A percentile compares a stretch with the other conserved stretches of the same genome.
These are phyloP conservation scores for Drosophila differens DNA, from an alignment of 2,888 invertebrate genomes.

Conservation along the genomic window DNA sequence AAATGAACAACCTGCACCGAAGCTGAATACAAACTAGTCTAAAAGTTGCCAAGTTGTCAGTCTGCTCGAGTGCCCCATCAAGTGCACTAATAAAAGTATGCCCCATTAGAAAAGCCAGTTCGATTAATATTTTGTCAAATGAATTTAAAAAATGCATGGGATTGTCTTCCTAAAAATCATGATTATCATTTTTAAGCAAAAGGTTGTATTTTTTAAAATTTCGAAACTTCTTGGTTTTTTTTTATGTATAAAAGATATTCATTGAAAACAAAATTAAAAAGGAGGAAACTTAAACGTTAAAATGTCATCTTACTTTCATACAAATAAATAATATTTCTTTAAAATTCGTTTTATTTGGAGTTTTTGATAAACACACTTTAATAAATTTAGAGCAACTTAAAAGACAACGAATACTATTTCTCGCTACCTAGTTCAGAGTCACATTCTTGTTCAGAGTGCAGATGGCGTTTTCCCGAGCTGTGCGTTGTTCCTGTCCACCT, in stretches of 20 bases:
- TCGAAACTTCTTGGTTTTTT: not conserved
- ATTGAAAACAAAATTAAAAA: not conserved
- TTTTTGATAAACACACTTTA: too few relatives aligned
- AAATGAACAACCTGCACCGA: conserved; percentile 32
- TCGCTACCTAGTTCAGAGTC: not conserved
- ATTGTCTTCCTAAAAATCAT: not conserved
- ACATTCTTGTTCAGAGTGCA: conserved; percentile 1
- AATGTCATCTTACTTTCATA: not conserved
- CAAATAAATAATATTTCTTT: too few relatives aligned
- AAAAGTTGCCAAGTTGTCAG: conserved; percentile 38
- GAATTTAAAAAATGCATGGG: not conserved
- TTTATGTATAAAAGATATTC: not conserved
- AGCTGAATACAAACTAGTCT: conserved; percentile 40
- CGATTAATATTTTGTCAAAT: not conserved
- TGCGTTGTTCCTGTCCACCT: conserved; percentile 5
- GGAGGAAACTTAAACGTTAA: not conserved
- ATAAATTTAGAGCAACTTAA: not conserved
- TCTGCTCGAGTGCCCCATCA: conserved; percentile 2
- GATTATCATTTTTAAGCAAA: not conserved
- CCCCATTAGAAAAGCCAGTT: not conserved
- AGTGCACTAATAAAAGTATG: not conserved
- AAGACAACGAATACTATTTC: not conserved
- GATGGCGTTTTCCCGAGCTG: not conserved
- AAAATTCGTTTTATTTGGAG: too few relatives aligned
- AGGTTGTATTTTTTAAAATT: not conserved